Base-by-base conservation (phyloP, 2,113 vertebrate genomes). In the Rafetus swinhoei region DNA sequence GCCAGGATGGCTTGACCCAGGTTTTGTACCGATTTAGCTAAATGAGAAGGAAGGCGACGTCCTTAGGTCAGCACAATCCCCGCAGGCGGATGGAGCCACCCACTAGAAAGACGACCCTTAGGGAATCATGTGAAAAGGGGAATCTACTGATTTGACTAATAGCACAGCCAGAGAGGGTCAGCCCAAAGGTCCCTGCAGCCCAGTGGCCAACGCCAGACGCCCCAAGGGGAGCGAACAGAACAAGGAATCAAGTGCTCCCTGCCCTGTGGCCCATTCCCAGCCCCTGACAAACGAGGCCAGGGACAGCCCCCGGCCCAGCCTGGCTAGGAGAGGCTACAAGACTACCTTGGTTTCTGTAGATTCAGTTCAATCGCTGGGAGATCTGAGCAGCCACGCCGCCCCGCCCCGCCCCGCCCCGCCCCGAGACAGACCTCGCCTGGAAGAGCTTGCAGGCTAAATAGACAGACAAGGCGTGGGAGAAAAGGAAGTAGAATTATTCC, bases 1-100 rank as follows among this genome's bases (percentile, higher is more conserved):
- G 45, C 7, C 11, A 25, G 54, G 29, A 55, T 0, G 2, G 56
- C 12, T 52, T 79, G 6, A 0, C 3, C 18, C 0, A 0, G 54
- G 9, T 55, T 93, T 90, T 52, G 9, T 19, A 10, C 6, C 1
- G 8, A 0, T 77, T 54, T 14, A n/a, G n/a, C n/a, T n/a, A n/a
- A n/a, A n/a, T n/a, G n/a, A 16, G 9, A 32, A 21, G 4, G 2
- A 21, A 65, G 12, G 19, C 18, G 65, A 35, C 35, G 32, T 35
- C 18, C n/a, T 72, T 35, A n/a, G 65, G 65, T n/a, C 65, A 19
- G 10, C 10, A 18, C 65, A 35, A n/a, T 35, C n/a, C 65, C 65
- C 65, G 32, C 32, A 21, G 65, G n/a, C 21, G 32, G 65, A 18
- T 72, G 9, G 18, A 35, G 65, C 9, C 32, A 21, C 35, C 5